A percentile compares a stretch with the other conserved stretches of the same genome.
Conservation (phyloP, 2,113 vertebrate species). For the Orientallactaga bullata region DNA sequence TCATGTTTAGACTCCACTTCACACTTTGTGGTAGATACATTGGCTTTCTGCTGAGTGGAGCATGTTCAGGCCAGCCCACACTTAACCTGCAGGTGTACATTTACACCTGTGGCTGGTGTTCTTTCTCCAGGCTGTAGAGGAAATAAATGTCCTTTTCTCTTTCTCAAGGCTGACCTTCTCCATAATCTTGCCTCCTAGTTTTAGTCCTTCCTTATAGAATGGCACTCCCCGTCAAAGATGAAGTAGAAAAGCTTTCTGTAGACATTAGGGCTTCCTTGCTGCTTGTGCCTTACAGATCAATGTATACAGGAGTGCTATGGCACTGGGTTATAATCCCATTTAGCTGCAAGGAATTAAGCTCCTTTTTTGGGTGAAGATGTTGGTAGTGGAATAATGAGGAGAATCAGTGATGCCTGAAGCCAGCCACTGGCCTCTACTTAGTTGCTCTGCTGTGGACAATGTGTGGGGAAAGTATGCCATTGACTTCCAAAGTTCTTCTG, state of each 20-base stretch:
- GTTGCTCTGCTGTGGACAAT: background rate
- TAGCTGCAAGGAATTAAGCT: background rate
- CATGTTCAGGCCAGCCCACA: background rate
- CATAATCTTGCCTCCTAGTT: background rate
- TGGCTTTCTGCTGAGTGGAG: background rate
- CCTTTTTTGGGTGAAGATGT: background rate
- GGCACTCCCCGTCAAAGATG: background rate
- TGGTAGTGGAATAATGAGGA: background rate
- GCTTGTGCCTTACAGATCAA: slow-evolving; percentile 3
- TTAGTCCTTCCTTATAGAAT: background rate
- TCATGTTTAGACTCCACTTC: background rate
- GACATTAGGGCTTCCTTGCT: background rate
- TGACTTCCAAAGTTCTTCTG: background rate
- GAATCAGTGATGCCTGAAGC: background rate
- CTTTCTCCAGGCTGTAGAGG: background rate
- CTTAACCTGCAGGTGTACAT: background rate
- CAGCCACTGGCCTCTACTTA: background rate
- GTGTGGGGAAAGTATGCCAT: background rate
- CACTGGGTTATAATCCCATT: background rate
- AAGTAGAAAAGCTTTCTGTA: background rate
- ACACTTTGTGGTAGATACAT: background rate
- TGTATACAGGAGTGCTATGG: background rate
- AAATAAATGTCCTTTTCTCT: background rate
- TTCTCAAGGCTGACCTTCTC: background rate
- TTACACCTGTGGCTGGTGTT: background rate